Evolutionary conservation across 2,797 vertebrate genomes (phyloP).

Genomic region (Acanthiza pusilla): DNA sequence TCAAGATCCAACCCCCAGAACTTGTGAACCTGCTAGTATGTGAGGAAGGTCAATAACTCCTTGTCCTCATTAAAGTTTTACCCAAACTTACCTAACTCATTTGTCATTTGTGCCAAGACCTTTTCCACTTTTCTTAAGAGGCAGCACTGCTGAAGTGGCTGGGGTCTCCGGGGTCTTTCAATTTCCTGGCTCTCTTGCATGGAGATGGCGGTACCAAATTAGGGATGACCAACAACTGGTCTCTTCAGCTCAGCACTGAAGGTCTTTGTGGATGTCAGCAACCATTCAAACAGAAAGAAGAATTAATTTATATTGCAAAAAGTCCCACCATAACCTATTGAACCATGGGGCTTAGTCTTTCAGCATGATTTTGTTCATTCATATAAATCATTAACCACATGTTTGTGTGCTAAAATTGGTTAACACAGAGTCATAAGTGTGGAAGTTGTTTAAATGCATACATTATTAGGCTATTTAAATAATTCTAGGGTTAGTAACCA

Average conservation of each 20-base stretch:
- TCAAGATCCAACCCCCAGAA: not conserved
- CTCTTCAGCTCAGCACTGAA: not conserved
- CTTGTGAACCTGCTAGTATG: not conserved
- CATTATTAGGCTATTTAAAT: not conserved
- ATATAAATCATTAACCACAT: not conserved
- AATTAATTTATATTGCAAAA: not conserved
- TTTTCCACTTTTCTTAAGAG: not conserved
- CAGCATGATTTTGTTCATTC: not conserved
- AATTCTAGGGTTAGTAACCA: not conserved
- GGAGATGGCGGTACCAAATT: not conserved
- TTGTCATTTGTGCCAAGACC: not conserved
- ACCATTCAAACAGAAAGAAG: not conserved
- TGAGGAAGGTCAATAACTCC: not conserved
- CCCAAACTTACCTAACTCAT: not conserved
- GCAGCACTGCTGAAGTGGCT: not conserved
- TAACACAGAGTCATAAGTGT: not conserved
- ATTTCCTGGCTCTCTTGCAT: not conserved
- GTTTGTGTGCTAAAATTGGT: not conserved
- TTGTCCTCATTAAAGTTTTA: not conserved
- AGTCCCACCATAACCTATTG: not conserved
- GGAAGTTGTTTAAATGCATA: slow-evolving; percentile 6
- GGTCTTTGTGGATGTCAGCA: not conserved
- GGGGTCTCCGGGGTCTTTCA: rapidly evolving
- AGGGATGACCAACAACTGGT: not conserved
- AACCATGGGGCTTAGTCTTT: not conserved